A percentile compares a stretch with the other conserved stretches of the same genome.
Evolutionary conservation across 37 sponge, comb jelly and placozoan species (phyloP).

Genomic region (Oopsacas minuta): DNA sequence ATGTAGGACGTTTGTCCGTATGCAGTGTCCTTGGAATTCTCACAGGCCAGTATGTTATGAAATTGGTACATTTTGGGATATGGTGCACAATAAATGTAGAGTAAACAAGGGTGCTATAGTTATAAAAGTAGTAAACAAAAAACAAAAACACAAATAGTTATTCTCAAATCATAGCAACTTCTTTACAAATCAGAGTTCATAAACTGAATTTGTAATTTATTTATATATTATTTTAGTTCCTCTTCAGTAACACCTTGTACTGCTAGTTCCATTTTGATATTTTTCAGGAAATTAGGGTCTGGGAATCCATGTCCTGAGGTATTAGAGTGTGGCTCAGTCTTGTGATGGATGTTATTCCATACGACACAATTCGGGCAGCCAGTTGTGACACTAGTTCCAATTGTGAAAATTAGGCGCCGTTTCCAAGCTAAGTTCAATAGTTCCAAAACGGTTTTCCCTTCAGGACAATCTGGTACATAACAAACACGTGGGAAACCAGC

Average conservation of each 20-base stretch:
- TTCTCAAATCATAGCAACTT: too few relatives aligned
- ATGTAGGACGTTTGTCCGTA: too few relatives aligned
- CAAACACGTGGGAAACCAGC: conserved; percentile 80
- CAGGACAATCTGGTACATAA: conserved; percentile 71
- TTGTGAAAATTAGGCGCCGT: conserved; percentile 84
- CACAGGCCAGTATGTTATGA: too few relatives aligned
- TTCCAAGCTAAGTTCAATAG: conserved; percentile 78
- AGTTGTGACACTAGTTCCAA: conserved; percentile 79
- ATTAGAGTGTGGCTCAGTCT: conserved; percentile 64
- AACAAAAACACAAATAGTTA: too few relatives aligned
- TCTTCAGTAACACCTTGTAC: conserved; percentile 69
- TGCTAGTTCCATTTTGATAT: conserved; percentile 71
- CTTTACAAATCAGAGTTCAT: too few relatives aligned
- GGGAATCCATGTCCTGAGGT: conserved; percentile 86
- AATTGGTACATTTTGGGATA: too few relatives aligned
- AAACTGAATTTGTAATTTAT: too few relatives aligned
- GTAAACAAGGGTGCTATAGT: too few relatives aligned
- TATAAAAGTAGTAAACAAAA: too few relatives aligned
- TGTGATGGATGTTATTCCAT: conserved; percentile 99
- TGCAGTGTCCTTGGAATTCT: too few relatives aligned
- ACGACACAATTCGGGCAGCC: conserved; percentile 70
- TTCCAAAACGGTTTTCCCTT: conserved; percentile 73
- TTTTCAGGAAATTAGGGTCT: conserved; percentile 80
- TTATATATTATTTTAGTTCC: conserved; percentile 11
- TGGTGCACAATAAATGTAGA: too few relatives aligned